Evolutionary conservation across 2,113 vertebrate species (phyloP).

Genomic region (Tricholaema leucomelas): DNA sequence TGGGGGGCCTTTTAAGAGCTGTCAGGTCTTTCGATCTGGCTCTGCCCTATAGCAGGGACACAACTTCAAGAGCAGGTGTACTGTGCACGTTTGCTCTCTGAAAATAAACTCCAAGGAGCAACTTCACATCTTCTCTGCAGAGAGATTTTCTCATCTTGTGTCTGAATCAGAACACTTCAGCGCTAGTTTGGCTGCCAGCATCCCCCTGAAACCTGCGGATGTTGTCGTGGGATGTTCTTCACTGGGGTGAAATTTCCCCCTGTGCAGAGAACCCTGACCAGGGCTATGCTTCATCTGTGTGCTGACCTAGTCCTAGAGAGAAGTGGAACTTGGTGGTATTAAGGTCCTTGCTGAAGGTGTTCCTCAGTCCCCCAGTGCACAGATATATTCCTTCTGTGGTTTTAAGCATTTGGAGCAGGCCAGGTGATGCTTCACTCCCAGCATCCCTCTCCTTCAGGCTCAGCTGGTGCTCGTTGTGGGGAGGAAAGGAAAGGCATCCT

Average conservation of each 20-base stretch:
- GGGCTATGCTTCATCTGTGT: constrained; percentile 2
- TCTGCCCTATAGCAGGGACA: not conserved
- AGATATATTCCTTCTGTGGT: not conserved
- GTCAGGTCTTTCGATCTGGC: not conserved
- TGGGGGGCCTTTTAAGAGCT: not conserved
- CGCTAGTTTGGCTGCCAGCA: not conserved
- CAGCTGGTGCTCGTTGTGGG: fast-evolving
- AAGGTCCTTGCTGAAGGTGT: not conserved
- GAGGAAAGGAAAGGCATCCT: not conserved
- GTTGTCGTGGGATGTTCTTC: not conserved
- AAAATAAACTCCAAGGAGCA: not conserved
- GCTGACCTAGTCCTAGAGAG: not conserved
- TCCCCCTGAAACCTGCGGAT: not conserved
- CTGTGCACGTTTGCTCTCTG: not conserved
- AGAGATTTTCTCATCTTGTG: not conserved
- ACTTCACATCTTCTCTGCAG: not conserved
- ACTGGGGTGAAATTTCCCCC: constrained; percentile 8
- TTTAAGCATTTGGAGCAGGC: not conserved
- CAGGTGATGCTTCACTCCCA: fast-evolving
- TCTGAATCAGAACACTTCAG: not conserved
- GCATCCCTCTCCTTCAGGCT: not conserved
- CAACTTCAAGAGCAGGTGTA: not conserved
- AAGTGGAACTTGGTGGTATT: constrained; percentile 21
- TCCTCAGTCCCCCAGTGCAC: not conserved
- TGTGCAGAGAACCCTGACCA: constrained; percentile 35